These are phyloP conservation scores for Caenorhabditis sinica DNA, from an alignment of 2,888 invertebrate genomes.

Conservation along the genomic window DNA sequence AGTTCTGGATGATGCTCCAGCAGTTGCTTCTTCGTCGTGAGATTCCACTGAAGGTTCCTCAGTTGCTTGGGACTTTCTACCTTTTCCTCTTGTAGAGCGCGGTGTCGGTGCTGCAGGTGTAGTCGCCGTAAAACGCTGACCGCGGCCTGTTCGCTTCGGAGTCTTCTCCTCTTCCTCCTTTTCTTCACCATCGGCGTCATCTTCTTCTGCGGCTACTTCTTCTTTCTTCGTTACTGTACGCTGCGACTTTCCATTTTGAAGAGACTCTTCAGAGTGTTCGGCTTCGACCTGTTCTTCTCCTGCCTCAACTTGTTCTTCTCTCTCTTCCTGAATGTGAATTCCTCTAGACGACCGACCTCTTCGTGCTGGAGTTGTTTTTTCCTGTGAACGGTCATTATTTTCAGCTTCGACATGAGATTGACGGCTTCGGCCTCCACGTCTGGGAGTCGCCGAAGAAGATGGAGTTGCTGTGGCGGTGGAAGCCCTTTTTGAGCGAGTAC, in stretches of 20 bases:
- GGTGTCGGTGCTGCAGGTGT: constrained; percentile 19
- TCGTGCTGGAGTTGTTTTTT: constrained; percentile 18
- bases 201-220: background rate
- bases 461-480: background rate
- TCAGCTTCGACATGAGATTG: background rate
- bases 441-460: constrained; percentile 1
- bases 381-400: background rate
- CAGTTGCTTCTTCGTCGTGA: constrained; percentile 13
- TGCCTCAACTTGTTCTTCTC: background rate
- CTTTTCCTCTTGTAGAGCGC: constrained; percentile 33
- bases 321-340: background rate
- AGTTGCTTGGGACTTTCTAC: constrained; percentile 32
- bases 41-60: constrained; percentile 6
- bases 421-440: constrained; percentile 28
- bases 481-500: constrained; percentile 8
- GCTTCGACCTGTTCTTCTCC: too few relatives aligned
- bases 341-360: constrained; percentile 29
- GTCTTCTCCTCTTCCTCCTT: constrained; percentile 12
- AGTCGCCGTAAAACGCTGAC: constrained; percentile 27
- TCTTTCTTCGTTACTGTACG: background rate
- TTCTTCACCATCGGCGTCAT: background rate
- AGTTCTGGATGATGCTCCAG: constrained; percentile 10
- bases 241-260: too few relatives aligned
- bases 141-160: constrained; percentile 29
- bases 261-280: background rate